phyloP scores from a whole-genome alignment of 2,113 vertebrate species.

The Myrmecobius fasciatus region DNA sequence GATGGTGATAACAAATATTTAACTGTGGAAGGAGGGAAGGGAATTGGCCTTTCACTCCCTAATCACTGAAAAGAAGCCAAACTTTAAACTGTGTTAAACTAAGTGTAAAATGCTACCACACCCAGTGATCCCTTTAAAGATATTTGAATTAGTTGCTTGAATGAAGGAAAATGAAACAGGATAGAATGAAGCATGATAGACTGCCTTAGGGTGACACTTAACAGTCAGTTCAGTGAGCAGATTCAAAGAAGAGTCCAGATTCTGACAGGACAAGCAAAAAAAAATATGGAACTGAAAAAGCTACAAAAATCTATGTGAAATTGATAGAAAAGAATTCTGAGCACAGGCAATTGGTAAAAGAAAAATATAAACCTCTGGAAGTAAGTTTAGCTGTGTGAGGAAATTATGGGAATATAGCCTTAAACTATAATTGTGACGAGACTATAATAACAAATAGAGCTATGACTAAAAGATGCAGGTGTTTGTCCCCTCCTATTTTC shows the following conservation, averaged over 20 bases:
- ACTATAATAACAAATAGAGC: too few species aligned
- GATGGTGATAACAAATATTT: not conserved
- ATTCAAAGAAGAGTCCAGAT: not conserved
- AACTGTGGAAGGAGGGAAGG: not conserved
- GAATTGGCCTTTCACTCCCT: not conserved
- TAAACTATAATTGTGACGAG: too few species aligned
- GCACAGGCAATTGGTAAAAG: not conserved
- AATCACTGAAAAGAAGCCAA: not conserved
- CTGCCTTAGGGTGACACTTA: not conserved
- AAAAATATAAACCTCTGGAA: not conserved
- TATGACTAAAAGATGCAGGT: too few species aligned
- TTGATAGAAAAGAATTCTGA: not conserved
- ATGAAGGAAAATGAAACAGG: not conserved
- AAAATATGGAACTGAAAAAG: not conserved
- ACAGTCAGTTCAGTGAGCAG: not conserved
- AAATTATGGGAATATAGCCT: too few species aligned
- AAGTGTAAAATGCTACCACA: not conserved
- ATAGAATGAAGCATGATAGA: not conserved
- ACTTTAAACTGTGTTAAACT: not conserved
- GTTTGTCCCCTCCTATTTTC: too few species aligned
- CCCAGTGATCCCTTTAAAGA: not conserved
- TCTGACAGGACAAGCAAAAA: not conserved
- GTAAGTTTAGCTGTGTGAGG: not conserved
- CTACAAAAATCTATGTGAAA: not conserved
- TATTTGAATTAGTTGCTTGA: not conserved